Base-by-base conservation (phyloP, 2,797 vertebrate genomes). In the Syngnathus rostellatus region DNA sequence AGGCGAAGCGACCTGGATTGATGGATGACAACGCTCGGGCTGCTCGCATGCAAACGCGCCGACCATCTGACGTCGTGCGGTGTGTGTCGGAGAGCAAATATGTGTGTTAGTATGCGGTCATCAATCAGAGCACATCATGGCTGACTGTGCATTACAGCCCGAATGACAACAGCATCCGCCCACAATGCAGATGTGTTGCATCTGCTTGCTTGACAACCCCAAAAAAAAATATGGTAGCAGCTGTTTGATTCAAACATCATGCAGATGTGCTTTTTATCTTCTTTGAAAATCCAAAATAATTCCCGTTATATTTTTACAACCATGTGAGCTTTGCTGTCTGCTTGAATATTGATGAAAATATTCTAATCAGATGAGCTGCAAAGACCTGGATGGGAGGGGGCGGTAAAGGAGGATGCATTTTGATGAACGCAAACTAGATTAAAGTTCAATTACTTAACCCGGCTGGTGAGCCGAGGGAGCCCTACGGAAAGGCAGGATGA, bases 21-120 rank as follows among this genome's bases (percentile, higher is more conserved):
- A 88, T 86, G 84, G 78, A 86, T 82, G 83, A 78, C 71, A 70
- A 62, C 5, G 41, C 69, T 81, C 73, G 70, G 66, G 62, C 53
- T 75, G 62, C 53, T 75, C 58, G 58, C 73, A 68, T 39, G 39
- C 72, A 55, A 76, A 40, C 65, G 71, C 76, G 58, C 68, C 21
- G 39, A 64, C 64, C 64, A 71, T 81, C 68, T 77, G 75, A 71
- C 74, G 69, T 84, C 70, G 67, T 77, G 23, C 21, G 71, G 75
- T 25, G 54, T 65, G 78, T 75, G 75, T 86, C 82, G 78, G 79
- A 25, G 9, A 45, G 40, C 17, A 2, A 60, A 21, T 38, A 64
- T 65, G 71, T 75, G 68, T 60, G 76, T 72, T 74, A 71, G 72
- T 79, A 70, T 75, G 68, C 74, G 65, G 68, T 76, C 78, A 84